These are phyloP conservation scores for Merops nubicus DNA, from an alignment of 2,113 vertebrate genomes.

Conservation along the genomic window DNA sequence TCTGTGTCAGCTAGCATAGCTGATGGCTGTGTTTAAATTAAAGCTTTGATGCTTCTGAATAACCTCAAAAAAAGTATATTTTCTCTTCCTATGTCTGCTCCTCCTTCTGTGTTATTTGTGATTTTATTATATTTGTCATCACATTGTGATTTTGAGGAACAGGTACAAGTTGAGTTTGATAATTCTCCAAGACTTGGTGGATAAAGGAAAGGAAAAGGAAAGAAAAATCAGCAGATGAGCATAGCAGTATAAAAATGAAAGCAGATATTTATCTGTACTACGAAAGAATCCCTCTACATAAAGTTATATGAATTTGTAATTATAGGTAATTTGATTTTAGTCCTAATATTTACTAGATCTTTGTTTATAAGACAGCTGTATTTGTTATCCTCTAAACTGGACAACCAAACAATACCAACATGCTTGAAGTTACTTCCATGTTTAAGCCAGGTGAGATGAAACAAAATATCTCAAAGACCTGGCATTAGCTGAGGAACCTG, in stretches of 20 bases:
- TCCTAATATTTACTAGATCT: background rate
- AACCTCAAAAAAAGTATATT: background rate
- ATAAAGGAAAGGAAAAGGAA: background rate
- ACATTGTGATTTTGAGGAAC: background rate
- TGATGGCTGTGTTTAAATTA: background rate
- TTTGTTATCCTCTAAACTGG: background rate
- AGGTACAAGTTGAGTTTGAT: background rate
- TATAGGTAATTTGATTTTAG: background rate
- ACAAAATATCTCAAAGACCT: background rate
- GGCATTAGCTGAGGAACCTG: background rate
- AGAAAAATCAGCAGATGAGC: background rate
- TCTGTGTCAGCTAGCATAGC: background rate
- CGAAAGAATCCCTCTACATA: background rate
- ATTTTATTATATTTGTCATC: too few species aligned
- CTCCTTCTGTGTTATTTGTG: background rate
- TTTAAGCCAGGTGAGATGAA: background rate
- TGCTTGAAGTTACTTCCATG: background rate
- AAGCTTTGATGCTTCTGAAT: background rate
- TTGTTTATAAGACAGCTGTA: background rate
- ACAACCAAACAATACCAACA: background rate
- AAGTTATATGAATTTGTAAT: background rate
- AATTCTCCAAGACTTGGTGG: background rate
- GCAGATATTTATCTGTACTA: background rate
- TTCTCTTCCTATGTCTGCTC: background rate
- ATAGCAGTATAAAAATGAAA: background rate